Percentiles rank a stretch among this genome's conserved stretches.
Evolutionary conservation across 2,113 vertebrate species (phyloP).

Genomic region (Neotragus moschatus): DNA sequence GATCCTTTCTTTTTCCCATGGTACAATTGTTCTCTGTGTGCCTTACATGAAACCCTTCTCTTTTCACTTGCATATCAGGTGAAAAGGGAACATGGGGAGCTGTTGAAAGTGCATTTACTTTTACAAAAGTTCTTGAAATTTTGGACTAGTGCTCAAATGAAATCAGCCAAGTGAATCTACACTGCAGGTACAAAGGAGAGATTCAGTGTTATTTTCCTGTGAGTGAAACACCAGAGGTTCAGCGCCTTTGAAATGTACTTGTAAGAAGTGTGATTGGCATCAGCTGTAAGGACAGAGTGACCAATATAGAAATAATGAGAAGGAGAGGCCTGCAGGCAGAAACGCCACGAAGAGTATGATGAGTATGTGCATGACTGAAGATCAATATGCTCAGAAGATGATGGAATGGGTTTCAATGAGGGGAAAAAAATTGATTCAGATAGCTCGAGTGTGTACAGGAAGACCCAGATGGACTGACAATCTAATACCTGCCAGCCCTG

Average conservation of each 20-base stretch:
- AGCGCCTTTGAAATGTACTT: conserved; percentile 73
- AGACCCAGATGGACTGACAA: neutral
- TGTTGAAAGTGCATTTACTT: neutral
- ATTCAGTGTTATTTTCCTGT: conserved; percentile 24
- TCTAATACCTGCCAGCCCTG: neutral
- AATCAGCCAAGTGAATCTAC: neutral
- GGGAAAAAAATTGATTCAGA: conserved; percentile 25
- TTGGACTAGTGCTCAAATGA: neutral
- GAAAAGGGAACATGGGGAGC: neutral
- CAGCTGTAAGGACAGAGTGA: conserved; percentile 61
- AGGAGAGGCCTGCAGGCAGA: conserved; percentile 68
- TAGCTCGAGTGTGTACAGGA: neutral
- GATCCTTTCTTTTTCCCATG: neutral
- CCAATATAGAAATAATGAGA: conserved; percentile 70
- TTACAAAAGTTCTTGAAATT: conserved; percentile 3
- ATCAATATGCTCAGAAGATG: conserved; percentile 64
- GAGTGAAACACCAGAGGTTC: conserved; percentile 32
- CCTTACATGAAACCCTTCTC: neutral
- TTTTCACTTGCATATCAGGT: neutral
- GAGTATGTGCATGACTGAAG: conserved; percentile 65
- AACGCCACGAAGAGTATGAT: conserved; percentile 49
- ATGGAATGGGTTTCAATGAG: conserved; percentile 60
- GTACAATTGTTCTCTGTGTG: neutral
- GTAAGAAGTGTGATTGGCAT: conserved; percentile 64
- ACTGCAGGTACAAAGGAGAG: neutral